Conservation (phyloP, 2,797 vertebrate genomes). For the Pangasius larnaudii region DNA sequence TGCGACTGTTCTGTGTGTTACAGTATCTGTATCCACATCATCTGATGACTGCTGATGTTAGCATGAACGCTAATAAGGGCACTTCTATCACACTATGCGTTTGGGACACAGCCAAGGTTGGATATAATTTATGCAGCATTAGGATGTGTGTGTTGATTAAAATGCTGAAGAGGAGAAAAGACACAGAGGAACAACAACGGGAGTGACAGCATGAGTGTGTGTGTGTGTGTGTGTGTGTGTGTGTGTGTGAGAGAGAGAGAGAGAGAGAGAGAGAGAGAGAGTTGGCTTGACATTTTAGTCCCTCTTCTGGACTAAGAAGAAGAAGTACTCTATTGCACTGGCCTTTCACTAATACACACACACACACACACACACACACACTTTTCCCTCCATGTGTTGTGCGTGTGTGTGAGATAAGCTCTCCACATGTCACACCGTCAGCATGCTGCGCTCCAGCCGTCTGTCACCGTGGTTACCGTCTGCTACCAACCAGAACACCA, state of each 20-base stretch:
- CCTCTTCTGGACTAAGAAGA: constrained; percentile 38
- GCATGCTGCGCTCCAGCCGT: constrained; percentile 49
- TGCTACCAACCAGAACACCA: constrained; percentile 49
- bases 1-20: neutral
- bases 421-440: constrained; percentile 39
- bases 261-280: neutral
- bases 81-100: neutral
- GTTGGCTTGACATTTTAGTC: constrained; percentile 47
- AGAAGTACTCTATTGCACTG: constrained; percentile 24
- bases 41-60: neutral
- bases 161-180: constrained; percentile 14
- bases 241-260: neutral
- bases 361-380: constrained; percentile 30
- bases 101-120: constrained; percentile 13
- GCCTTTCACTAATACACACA: constrained; percentile 13
- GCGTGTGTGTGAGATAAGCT: constrained; percentile 32
- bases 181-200: constrained; percentile 17
- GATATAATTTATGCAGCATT: constrained; percentile 1
- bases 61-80: constrained; percentile 6
- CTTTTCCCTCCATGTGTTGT: constrained; percentile 22
- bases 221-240: constrained; percentile 22
- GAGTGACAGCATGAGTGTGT: neutral
- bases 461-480: constrained; percentile 51
- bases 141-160: neutral
- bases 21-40: neutral